phyloP scores from a whole-genome alignment of 2,888 invertebrate species.

The Sinopyrophorus schimmeli region DNA sequence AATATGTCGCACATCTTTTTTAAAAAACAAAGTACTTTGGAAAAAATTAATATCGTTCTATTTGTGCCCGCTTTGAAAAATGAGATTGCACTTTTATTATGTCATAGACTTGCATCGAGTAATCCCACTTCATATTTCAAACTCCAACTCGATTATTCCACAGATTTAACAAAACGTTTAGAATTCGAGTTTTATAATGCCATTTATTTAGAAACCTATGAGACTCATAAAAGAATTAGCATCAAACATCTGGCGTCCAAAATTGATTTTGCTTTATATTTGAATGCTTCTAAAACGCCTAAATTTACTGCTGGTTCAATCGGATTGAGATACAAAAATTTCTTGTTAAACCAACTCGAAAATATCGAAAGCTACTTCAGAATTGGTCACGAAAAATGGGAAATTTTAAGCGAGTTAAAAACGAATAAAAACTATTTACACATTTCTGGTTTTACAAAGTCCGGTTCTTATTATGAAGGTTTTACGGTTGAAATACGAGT shows the following conservation, averaged over 20 bases:
- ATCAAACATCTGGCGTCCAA: slow-evolving; percentile 37
- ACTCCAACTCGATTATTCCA: slow-evolving; percentile 33
- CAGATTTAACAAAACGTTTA: slow-evolving; percentile 27
- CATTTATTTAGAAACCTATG: slow-evolving; percentile 14
- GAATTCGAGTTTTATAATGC: slow-evolving; percentile 35
- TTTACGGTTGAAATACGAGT: slow-evolving; percentile 29
- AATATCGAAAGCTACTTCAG: slow-evolving; percentile 34
- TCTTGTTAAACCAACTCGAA: slow-evolving; percentile 26
- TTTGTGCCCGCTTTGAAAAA: slow-evolving; percentile 26
- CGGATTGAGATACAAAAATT: slow-evolving; percentile 33
- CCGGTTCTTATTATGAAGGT: slow-evolving; percentile 28
- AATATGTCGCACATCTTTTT: no score
- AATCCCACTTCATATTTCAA: slow-evolving; percentile 30
- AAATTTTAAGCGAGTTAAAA: slow-evolving; percentile 31
- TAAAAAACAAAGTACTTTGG: slow-evolving; percentile 24
- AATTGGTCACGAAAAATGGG: slow-evolving; percentile 34
- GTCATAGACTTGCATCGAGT: no score
- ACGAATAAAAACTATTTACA: slow-evolving; percentile 34
- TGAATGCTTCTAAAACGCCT: slow-evolving; percentile 25
- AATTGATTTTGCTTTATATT: slow-evolving; percentile 35
- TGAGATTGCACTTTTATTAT: no score
- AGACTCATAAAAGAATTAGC: slow-evolving; percentile 30
- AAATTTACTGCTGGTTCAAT: slow-evolving; percentile 34
- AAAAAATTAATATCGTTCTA: slow-evolving; percentile 30
- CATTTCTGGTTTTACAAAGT: slow-evolving; percentile 28